A percentile compares a stretch with the other conserved stretches of the same genome.
phyloP scores from a whole-genome alignment of 2,113 vertebrate genomes.

The Hucho hucho region DNA sequence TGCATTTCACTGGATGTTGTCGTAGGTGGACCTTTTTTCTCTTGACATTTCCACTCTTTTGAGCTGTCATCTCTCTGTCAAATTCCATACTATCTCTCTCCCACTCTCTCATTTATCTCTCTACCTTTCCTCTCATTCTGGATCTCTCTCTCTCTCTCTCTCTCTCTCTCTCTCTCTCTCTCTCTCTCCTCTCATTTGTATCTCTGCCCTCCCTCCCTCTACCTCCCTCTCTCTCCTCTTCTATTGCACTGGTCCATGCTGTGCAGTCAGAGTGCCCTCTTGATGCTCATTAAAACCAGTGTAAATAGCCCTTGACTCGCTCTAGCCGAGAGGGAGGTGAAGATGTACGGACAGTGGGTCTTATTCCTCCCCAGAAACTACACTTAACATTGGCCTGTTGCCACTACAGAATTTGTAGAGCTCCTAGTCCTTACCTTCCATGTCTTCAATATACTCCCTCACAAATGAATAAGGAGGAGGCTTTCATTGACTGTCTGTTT shows the following conservation, averaged over 20 bases:
- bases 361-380: conserved; percentile 37
- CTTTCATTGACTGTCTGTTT: neutral
- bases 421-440: neutral
- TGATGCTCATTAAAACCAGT: conserved; percentile 63
- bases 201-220: neutral
- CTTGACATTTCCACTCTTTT: no score
- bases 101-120: no score
- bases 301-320: conserved; percentile 64
- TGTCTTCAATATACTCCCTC: neutral
- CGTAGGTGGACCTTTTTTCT: no score
- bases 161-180: conserved; percentile 36
- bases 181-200: conserved; percentile 11
- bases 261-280: conserved; percentile 39
- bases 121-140: no score
- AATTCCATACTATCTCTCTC: no score
- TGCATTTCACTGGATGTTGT: no score
- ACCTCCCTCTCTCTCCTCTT: conserved; percentile 34
- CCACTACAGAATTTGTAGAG: conserved; percentile 6
- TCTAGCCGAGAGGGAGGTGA: conserved; percentile 37
- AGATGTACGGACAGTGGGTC: conserved; percentile 54
- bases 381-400: neutral
- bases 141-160: neutral
- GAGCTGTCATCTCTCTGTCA: no score
- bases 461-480: neutral
- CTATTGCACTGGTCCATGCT: conserved; percentile 29